Evolutionary conservation across 2,888 invertebrate genomes (phyloP), one percentile per base, ranked within the genome.

Genomic region (Uloborus plumipes): DNA sequence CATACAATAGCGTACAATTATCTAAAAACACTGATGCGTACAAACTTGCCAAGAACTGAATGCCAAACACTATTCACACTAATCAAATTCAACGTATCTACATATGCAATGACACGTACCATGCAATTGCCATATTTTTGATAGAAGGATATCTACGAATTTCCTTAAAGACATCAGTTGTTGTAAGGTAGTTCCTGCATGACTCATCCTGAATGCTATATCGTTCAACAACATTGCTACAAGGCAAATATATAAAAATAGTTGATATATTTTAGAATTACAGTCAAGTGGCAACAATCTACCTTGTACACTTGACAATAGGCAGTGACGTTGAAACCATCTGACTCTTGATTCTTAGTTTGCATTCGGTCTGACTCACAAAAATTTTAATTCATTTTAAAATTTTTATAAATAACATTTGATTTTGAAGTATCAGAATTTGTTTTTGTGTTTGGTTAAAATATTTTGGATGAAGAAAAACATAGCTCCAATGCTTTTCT

Each of bases 211-310:
- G 58, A 50, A 53, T 67, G 53, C 22, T 20, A 67, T 67, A 49
- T 67, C 22, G 49, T 22, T 62, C 31, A 50, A 62, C 73, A 73
- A 73, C 62, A 50, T 51, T 71, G 64, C 58, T 82, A 76, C 76
- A 72, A 61, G 61, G 75, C 81, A 71, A 64, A 64, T 53, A 76
- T 82, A 82, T 58, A 82, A 82, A 82, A 82, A 82, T 82, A 82
- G 81, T 73, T 62, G 61, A 82, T 82, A 76, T 82, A 75, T 74
- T 39, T 64, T 51, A 26, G 71, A 78, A 53, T 72, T 72, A 71
- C 64, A 61, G 58, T 26, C 61, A 64, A 49, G 53, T 59, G 22
- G 65, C 73, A 79, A 73, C 73, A 79, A 73, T 79, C 53, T 58
- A 67, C 67, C 66, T 75, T 75, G 47, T 58, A 61, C 51, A 50